phyloP scores from a whole-genome alignment of 2,113 vertebrate species.

The Helogale parvula region DNA sequence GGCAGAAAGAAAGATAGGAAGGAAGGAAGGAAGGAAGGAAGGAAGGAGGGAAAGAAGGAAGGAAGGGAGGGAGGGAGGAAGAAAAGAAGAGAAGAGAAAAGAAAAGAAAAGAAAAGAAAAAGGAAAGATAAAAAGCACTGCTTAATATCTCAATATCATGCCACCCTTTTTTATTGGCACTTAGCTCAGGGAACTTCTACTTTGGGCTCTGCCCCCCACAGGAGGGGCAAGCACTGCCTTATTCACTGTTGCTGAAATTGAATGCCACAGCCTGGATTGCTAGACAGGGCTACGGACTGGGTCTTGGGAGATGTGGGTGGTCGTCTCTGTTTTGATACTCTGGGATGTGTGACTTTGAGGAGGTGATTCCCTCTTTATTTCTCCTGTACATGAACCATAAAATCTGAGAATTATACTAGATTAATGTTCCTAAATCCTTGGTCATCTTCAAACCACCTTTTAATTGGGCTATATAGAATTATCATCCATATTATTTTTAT shows the following conservation, averaged over 20 bases:
- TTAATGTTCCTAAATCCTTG: background rate
- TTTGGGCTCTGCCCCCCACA: background rate
- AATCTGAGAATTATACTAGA: background rate
- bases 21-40: background rate
- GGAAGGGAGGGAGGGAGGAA: too few species aligned
- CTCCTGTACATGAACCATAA: background rate
- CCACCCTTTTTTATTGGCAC: background rate
- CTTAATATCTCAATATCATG: background rate
- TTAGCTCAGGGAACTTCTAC: background rate
- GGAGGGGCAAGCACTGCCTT: background rate
- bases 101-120: too few species aligned
- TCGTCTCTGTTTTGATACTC: background rate
- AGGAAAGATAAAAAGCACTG: background rate
- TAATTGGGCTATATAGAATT: background rate
- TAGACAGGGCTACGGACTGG: background rate
- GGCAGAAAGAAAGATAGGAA: background rate
- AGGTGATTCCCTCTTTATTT: background rate
- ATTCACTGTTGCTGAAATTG: background rate
- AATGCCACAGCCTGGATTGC: background rate
- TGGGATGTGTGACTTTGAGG: background rate
- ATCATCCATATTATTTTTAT: background rate
- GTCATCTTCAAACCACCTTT: background rate
- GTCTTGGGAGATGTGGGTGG: background rate
- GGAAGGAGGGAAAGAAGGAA: too few species aligned
- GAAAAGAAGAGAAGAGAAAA: too few species aligned